Evolutionary conservation across 2,888 invertebrate genomes (phyloP).

Genomic region (Morpho helenor): DNA sequence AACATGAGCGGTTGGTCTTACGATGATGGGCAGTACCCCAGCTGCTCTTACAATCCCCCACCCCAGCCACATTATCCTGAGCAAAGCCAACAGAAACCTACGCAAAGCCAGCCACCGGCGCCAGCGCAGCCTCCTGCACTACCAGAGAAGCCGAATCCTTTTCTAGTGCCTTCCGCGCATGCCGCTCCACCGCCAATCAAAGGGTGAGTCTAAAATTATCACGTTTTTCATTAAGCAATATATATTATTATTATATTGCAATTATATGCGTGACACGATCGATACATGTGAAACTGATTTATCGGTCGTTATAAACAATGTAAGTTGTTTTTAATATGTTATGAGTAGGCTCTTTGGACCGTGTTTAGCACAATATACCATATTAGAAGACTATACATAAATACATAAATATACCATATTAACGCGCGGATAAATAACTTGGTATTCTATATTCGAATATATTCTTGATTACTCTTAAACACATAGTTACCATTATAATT

Average conservation of each 20-base stretch:
- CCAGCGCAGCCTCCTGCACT: conserved; percentile 28
- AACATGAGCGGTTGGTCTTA: conserved; percentile 26
- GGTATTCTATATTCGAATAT: too few relatives aligned
- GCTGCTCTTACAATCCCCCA: conserved; percentile 32
- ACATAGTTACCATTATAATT: too few relatives aligned
- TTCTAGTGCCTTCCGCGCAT: conserved; percentile 22
- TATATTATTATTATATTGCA: neutral
- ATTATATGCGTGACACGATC: conserved; percentile 16
- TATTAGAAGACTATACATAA: neutral
- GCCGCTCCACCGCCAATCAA: conserved; percentile 17
- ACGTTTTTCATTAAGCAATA: conserved; percentile 1
- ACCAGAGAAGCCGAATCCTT: conserved; percentile 27
- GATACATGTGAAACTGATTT: conserved; percentile 13
- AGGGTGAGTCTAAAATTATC: conserved; percentile 24
- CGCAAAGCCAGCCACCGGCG: conserved; percentile 22
- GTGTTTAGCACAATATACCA: neutral
- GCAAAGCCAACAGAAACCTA: conserved; percentile 26
- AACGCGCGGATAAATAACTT: neutral
- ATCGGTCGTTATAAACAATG: conserved; percentile 16
- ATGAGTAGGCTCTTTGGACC: conserved; percentile 17
- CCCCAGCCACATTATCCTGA: conserved; percentile 31
- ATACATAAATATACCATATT: too few relatives aligned
- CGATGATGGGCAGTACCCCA: conserved; percentile 16
- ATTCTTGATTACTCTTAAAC: too few relatives aligned
- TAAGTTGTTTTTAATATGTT: conserved; percentile 18